These are phyloP conservation scores for Troides helena DNA, from an alignment of 2,888 invertebrate species.

Conservation along the genomic window DNA sequence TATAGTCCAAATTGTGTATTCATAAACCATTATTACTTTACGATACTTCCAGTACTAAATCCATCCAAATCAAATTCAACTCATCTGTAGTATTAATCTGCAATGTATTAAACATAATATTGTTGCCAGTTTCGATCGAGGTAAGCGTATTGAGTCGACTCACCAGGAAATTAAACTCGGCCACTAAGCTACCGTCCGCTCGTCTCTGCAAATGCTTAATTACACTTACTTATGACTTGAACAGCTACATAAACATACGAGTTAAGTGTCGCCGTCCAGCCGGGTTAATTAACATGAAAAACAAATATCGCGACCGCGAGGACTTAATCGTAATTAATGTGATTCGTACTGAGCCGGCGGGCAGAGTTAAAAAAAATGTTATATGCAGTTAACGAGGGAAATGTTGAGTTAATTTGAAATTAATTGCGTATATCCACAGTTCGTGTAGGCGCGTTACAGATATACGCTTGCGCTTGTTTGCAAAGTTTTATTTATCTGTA, in stretches of 20 bases:
- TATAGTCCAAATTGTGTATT: too few species aligned
- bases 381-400: not conserved
- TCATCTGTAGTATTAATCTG: not conserved
- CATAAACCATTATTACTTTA: too few species aligned
- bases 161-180: conserved; percentile 63
- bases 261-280: conserved; percentile 12
- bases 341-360: conserved; percentile 1
- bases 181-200: conserved; percentile 41
- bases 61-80: too few species aligned
- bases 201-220: conserved; percentile 45
- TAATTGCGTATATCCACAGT: conserved; percentile 4
- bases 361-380: not conserved
- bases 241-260: conserved; percentile 30
- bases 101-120: not conserved
- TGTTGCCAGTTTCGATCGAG: not conserved
- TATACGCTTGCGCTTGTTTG: conserved; percentile 1
- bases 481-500: conserved; percentile 10
- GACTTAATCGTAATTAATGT: conserved; percentile 17
- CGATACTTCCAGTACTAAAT: too few species aligned
- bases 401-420: conserved; percentile 10
- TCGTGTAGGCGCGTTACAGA: conserved; percentile 4
- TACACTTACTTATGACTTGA: conserved; percentile 39
- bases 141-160: not conserved
- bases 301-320: conserved; percentile 24
- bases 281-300: conserved; percentile 25